phyloP scores from a whole-genome alignment of 2,888 invertebrate species.

The Phlogophora meticulosa region DNA sequence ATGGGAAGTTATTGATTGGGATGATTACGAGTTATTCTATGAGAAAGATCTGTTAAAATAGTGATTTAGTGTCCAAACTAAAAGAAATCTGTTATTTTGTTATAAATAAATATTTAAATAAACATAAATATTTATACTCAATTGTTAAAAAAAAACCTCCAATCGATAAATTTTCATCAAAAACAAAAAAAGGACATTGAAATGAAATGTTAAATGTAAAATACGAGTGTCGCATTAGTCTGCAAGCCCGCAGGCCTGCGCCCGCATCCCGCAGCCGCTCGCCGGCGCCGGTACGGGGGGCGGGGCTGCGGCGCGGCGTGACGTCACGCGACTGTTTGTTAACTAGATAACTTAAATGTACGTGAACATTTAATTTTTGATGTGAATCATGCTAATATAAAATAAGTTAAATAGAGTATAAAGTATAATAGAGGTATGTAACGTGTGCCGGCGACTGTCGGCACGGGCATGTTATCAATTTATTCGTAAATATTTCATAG shows the following conservation, averaged over 20 bases:
- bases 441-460: constrained; percentile 51
- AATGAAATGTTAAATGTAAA: constrained; percentile 26
- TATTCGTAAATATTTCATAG: constrained; percentile 68
- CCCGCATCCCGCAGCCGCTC: no score
- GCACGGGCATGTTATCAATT: constrained; percentile 66
- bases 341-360: constrained; percentile 77
- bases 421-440: constrained; percentile 60
- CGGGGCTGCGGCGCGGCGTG: no score
- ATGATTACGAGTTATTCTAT: constrained; percentile 3
- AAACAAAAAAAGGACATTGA: constrained; percentile 11
- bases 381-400: constrained; percentile 79
- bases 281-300: no score
- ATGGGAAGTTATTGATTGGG: constrained; percentile 47
- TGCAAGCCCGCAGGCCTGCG: no score
- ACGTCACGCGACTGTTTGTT: constrained; percentile 68
- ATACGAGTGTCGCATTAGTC: constrained; percentile 24
- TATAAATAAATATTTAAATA: no score
- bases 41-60: constrained; percentile 16
- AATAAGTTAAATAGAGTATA: constrained; percentile 68
- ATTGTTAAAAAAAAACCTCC: neutral
- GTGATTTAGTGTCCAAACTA: constrained; percentile 9
- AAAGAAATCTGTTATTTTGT: neutral
- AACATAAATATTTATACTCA: neutral
- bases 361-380: constrained; percentile 78
- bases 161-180: constrained; percentile 37